phyloP scores from a whole-genome alignment of 2,797 vertebrate genomes.

The Vipera ursinii region DNA sequence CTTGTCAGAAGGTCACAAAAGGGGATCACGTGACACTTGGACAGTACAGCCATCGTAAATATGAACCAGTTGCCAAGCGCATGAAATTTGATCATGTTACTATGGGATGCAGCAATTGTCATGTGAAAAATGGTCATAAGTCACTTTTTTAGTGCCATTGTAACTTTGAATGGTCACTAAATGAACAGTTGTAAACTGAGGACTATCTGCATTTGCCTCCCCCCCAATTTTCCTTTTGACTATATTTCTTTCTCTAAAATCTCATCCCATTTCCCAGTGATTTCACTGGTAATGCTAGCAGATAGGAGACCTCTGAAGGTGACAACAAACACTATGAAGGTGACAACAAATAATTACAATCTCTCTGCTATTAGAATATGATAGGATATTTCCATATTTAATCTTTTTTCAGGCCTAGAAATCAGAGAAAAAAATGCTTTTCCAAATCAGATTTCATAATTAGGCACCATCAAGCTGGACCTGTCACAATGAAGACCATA shows the following conservation, averaged over 20 bases:
- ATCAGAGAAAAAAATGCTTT: background rate
- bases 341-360: background rate
- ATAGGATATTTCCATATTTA: background rate
- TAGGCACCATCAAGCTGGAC: background rate
- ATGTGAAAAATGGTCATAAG: background rate
- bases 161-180: background rate
- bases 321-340: background rate
- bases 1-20: background rate
- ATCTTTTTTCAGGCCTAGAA: background rate
- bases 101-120: background rate
- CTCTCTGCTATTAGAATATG: background rate
- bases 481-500: background rate
- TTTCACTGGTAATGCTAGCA: background rate
- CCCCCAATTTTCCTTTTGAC: background rate
- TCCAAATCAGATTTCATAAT: background rate
- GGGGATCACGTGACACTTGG: too few relatives aligned
- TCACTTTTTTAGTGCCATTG: too few relatives aligned
- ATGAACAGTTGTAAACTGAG: too few relatives aligned
- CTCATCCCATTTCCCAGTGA: background rate
- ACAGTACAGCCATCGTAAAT: too few relatives aligned
- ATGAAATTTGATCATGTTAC: too few relatives aligned
- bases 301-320: background rate
- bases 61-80: too few relatives aligned
- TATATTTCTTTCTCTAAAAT: background rate
- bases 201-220: too few relatives aligned